Base-by-base conservation (phyloP, 2,888 invertebrate species). In the Allacma fusca region DNA sequence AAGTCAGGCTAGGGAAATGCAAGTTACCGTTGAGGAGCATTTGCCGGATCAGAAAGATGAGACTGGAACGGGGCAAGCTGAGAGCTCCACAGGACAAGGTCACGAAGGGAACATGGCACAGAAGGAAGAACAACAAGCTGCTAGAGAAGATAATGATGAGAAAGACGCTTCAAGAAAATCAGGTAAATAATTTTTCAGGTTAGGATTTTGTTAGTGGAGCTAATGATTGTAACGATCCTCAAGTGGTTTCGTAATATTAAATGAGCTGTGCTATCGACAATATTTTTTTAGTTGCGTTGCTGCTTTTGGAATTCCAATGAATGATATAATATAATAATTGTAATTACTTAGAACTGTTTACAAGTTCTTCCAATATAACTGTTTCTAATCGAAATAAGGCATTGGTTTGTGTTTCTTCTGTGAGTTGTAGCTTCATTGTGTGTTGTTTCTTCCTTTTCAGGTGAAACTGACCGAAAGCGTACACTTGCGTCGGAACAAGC, bases 41-140 rank as follows among this genome's bases (percentile, higher is more conserved):
- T 73, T 24, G 28, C 79, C 1, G 72, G 78, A 12, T 68, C 78
- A 57, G 79, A 82, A 43, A 81, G 80, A 83, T 75, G 83, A 87
- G 82, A 84, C 84, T 75, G 85, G 85, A 68, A 82, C 82, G 21
- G 87, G 87, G 0, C 84, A 85, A 81, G 85, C 87, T 0, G 85
- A 85, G 76, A 83, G 86, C 40, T 85, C 86, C 29, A 83, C 85
- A 50, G 83, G 84, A n/a, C 84, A 86, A 73, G 87, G 87, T 75
- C 86, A 86, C 69, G 84, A 86, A 80, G 87, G 86, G 34, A 80
- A 80, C 29, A 80, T 76, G 57, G 80, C 78, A 16, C 82, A 78
- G 71, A 80, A 82, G 69, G 80, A 79, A 19, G 78, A 73, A 64
- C 64, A 67, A 12, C 71, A 78, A 71, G 64, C 73, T 16, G 19